Base-by-base conservation (phyloP, 1,140 invertebrate genomes). In the Phymastichus coffea region DNA sequence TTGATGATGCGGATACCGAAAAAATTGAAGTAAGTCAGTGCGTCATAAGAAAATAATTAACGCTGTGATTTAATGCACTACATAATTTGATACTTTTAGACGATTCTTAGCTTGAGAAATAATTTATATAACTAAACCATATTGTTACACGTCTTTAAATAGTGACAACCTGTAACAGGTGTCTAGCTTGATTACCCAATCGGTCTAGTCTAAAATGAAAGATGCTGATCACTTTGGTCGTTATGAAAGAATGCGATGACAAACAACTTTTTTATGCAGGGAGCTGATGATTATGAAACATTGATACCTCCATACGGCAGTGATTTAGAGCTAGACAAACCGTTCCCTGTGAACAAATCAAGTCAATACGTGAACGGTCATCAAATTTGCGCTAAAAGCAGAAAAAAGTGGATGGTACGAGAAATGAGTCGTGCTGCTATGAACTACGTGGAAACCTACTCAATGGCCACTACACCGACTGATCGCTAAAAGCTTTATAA, bases 321-420 rank as follows among this genome's bases (percentile, higher is more conserved):
- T 10, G 56, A 73, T 48, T 20, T 26, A 0, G 63, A 72, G 46
- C 37, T 69, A 23, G 15, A 25, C 1, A 46, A 60, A 1, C 38
- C 57, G 25, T 68, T 69, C 47, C 53, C 65, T 8, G 22, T 64
- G n/a, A 41, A 53, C 17, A 52, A 38, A 23, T 49, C 53, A 14
- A 9, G 43, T 0, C 38, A 22, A 25, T 55, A 26, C 19, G 20
- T 26, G 7, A 64, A 28, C 44, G 61, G 69, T 10, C 52, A 71
- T 6, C 52, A 46, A 40, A 30, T 54, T 30, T 66, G 70, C 6
- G 49, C 69, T 28, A 48, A 60, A 7, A 56, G 68, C 1, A 65
- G 64, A 30, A 75, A 66, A 52, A 74, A 68, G 49, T 77, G 75
- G 75, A 66, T 71, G 7, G 51, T 59, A 14, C 61, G 72, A 35